Percentiles rank a stretch among this genome's conserved stretches.
Conservation (phyloP, 2,113 vertebrate genomes). For the Merops nubicus region DNA sequence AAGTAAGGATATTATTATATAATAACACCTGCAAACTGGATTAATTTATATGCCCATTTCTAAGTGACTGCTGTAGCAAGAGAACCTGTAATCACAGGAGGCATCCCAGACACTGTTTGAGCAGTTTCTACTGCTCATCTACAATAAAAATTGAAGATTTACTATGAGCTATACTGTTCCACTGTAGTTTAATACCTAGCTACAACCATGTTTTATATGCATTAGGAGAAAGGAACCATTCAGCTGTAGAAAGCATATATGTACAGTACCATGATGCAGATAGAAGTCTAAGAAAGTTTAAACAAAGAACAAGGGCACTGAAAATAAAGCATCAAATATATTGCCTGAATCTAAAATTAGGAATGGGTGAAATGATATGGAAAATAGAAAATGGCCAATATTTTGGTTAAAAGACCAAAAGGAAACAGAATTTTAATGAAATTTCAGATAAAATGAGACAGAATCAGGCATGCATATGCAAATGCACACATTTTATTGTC, state of each 20-base stretch:
- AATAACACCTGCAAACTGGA: slow-evolving; percentile 27
- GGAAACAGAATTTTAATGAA: slow-evolving; percentile 34
- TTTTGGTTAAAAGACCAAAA: slow-evolving; percentile 30
- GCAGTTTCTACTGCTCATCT: slow-evolving; percentile 50
- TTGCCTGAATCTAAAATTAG: slow-evolving; percentile 53
- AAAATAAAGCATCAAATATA: slow-evolving; percentile 63
- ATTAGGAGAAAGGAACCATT: slow-evolving; percentile 69
- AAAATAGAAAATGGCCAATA: slow-evolving; percentile 56
- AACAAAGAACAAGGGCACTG: slow-evolving; percentile 56
- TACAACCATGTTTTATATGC: slow-evolving; percentile 67
- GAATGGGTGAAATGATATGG: slow-evolving; percentile 53
- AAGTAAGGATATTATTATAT: slow-evolving; percentile 49
- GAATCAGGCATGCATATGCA: neutral
- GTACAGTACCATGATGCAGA: slow-evolving; percentile 67
- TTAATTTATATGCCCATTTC: slow-evolving; percentile 66
- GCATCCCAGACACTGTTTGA: slow-evolving; percentile 28
- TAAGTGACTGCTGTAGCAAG: slow-evolving; percentile 50
- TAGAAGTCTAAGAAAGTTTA: slow-evolving; percentile 65
- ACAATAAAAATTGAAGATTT: slow-evolving; percentile 66
- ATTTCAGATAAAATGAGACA: slow-evolving; percentile 31
- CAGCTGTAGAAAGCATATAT: slow-evolving; percentile 66
- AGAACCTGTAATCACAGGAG: slow-evolving; percentile 52
- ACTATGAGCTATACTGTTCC: slow-evolving; percentile 43
- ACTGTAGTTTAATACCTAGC: slow-evolving; percentile 71
- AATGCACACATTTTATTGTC: neutral